Percentiles rank a stretch among this genome's conserved stretches.
Conservation (phyloP, 2,113 vertebrate species). For the Colaptes auratus region DNA sequence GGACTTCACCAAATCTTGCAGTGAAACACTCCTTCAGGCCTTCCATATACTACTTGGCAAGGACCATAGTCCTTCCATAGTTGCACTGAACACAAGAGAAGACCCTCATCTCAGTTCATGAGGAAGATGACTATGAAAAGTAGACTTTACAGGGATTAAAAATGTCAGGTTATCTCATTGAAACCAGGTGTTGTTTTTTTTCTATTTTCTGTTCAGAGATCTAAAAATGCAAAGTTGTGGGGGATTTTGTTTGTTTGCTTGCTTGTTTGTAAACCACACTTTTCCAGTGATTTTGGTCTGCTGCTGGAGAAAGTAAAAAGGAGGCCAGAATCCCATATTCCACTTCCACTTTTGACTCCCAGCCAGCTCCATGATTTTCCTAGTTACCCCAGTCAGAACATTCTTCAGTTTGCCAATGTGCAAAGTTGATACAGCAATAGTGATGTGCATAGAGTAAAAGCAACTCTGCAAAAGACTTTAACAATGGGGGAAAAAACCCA, state of each 20-base stretch:
- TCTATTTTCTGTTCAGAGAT: not conserved
- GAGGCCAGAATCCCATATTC: not conserved
- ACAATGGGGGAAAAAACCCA: not conserved
- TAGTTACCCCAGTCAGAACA: not conserved
- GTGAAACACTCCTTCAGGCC: not conserved
- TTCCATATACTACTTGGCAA: not conserved
- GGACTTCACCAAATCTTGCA: not conserved
- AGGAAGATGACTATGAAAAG: not conserved
- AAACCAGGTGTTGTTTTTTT: not conserved
- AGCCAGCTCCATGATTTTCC: not conserved
- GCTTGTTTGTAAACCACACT: not conserved
- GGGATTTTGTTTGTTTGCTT: no score
- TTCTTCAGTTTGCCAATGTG: slow-evolving; percentile 45
- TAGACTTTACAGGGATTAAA: not conserved
- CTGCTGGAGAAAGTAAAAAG: not conserved
- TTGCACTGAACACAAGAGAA: not conserved
- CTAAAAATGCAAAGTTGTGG: not conserved
- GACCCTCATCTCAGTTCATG: not conserved
- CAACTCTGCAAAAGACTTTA: slow-evolving; percentile 10
- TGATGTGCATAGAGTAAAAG: not conserved
- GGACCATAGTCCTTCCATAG: not conserved
- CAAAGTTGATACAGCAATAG: not conserved
- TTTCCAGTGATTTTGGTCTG: not conserved
- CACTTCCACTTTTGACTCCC: not conserved
- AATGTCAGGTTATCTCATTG: not conserved